Evolutionary conservation across 1,140 invertebrate species (phyloP).

Genomic region (Frieseomelitta varia): DNA sequence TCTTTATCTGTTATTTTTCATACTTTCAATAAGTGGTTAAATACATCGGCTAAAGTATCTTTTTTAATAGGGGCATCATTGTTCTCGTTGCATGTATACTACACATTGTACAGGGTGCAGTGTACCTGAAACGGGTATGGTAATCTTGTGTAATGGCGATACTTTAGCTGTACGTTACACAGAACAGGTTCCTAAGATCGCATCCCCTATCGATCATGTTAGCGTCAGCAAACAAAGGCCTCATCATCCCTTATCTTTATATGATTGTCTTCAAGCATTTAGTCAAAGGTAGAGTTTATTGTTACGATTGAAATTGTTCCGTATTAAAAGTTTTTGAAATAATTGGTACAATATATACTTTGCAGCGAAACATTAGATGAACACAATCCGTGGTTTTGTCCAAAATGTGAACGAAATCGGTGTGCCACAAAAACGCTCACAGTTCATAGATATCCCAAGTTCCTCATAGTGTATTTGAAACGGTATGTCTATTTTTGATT

Average conservation of each 20-base stretch:
- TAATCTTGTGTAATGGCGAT: constrained; percentile 84
- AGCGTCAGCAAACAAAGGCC: constrained; percentile 80
- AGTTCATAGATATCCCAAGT: constrained; percentile 87
- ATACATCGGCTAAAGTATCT: neutral
- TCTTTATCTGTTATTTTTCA: neutral
- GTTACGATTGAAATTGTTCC: neutral
- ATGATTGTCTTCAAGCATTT: constrained; percentile 88
- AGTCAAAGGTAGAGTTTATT: constrained; percentile 84
- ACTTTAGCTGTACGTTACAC: constrained; percentile 84
- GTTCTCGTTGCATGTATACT: constrained; percentile 85
- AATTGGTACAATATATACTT: constrained; percentile 21
- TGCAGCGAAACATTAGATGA: constrained; percentile 87
- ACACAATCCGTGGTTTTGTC: constrained; percentile 89
- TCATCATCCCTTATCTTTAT: constrained; percentile 83
- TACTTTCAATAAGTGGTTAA: neutral
- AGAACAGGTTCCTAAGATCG: constrained; percentile 74
- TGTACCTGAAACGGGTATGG: constrained; percentile 80
- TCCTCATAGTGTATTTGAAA: constrained; percentile 88
- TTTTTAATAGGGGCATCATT: constrained; percentile 83
- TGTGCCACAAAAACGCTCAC: constrained; percentile 88
- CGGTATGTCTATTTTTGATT: constrained; percentile 78
- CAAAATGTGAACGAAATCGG: constrained; percentile 86
- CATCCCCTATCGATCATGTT: constrained; percentile 76
- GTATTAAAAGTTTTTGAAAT: neutral
- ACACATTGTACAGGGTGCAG: constrained; percentile 85